Evolutionary conservation across 1,140 invertebrate species (phyloP), one percentile per base, ranked within the genome.

Genomic region (Drosophila triauraria): DNA sequence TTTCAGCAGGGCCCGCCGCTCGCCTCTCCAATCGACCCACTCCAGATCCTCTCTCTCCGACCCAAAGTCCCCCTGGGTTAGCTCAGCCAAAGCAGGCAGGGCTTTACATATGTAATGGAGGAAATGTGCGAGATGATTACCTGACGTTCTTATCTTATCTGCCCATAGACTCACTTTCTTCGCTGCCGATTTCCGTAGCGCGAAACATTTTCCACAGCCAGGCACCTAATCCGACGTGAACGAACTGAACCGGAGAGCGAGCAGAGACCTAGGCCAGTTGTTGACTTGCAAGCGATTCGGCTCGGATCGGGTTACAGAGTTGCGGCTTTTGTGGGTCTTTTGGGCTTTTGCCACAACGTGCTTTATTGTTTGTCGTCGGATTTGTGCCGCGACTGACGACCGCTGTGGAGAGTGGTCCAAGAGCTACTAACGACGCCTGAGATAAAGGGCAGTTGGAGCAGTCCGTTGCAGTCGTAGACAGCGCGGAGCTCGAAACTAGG

Each of bases 121-220:
- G 9, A 4, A 30, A 38, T 9, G 15, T 25, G 44, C 10, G 40
- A 9, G 15, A 8, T 50, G 42, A 51, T 64, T 51, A 51, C 50
- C 50, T 67, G 12, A 27, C 59, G 48, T 40, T 60, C 44, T 63
- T 72, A 87, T 75, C 61, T 78, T 40, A 40, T 60, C 75, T 72
- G 43, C 40, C 70, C 57, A 42, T 50, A 65, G 40, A 81, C 91
- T 92, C 75, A 92, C 91, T 92, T 76, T 92, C 91, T 77, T 92
- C 91, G 46, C 91, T 92, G 61, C 88, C 91, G 53, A 92, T 91
- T 90, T 86, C 82, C 23, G 91, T 81, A 46, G 91, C 82, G 25
- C 91, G 91, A 67, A 82, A 92, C 91, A 92, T 92, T 76, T 67
- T 84, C 27, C 40, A 80, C 80, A 35, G 69, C 63, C 40, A 53